Evolutionary conservation across 2,888 invertebrate species (phyloP).

Genomic region (Pycnomerus fuliginosus): DNA sequence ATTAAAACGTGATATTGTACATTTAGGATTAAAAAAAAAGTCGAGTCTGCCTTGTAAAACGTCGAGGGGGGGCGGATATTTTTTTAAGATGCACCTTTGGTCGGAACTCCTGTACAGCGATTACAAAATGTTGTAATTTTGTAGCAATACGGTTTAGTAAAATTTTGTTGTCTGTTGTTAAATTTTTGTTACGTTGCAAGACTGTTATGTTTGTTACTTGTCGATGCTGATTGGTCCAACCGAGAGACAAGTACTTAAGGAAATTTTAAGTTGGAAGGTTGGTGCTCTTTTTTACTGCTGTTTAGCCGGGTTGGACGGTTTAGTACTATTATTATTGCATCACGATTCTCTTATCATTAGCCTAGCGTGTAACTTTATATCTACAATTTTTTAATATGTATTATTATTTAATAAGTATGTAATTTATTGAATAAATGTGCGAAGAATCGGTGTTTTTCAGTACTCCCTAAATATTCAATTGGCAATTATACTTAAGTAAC

Average conservation of each 20-base stretch:
- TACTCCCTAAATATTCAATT: too few species aligned
- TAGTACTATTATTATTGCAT: constrained; percentile 17
- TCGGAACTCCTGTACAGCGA: too few species aligned
- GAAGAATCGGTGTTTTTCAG: too few species aligned
- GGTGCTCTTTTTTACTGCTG: constrained; percentile 19
- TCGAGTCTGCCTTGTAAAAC: constrained; percentile 17
- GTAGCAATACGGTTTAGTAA: constrained; percentile 32
- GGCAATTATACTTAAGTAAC: too few species aligned
- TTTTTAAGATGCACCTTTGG: constrained; percentile 10
- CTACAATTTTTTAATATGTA: constrained; percentile 22
- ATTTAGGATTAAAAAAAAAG: not conserved
- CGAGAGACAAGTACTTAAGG: constrained; percentile 23
- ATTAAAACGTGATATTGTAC: constrained; percentile 28
- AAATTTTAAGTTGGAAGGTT: not conserved
- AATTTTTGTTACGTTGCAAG: constrained; percentile 24
- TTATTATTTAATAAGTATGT: constrained; percentile 20
- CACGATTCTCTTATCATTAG: constrained; percentile 24
- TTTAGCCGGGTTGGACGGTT: constrained; percentile 21
- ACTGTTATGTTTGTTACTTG: constrained; percentile 20
- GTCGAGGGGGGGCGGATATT: constrained; percentile 4
- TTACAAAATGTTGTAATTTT: constrained; percentile 41
- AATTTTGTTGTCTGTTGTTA: constrained; percentile 23
- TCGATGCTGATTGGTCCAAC: constrained; percentile 25
- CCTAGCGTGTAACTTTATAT: constrained; percentile 12
- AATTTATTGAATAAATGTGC: constrained; percentile 25